Base-by-base conservation (phyloP, 2,888 invertebrate species). In the Zhuqinia jingwanae region DNA sequence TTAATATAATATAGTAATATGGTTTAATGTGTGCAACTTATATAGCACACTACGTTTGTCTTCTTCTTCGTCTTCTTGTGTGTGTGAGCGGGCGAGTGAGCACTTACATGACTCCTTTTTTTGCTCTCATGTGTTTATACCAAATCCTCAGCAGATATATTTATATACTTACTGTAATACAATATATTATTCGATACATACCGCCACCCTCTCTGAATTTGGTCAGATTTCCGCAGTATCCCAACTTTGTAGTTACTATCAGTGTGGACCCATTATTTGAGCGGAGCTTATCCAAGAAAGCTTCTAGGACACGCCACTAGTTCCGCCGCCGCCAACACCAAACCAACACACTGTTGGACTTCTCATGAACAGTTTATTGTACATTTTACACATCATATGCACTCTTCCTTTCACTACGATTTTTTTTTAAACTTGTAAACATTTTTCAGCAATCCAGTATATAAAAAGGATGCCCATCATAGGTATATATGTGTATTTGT, bases 201-300 rank as follows among this genome's bases (percentile, higher is more conserved):
- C 36, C n/a, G 36, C 3, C 8, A 73, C 22, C 58, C 58, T 8
- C 36, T 36, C 68, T 45, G 58, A 84, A 75, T 84, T 76, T 76
- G 84, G 84, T 84, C 84, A 78, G 78, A 84, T 77, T 84, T 78
- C 58, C 70, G 53, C 47, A 76, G 25, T 84, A 84, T 68, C 56
- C 65, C 30, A 73, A 80, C 60, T 73, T 36, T 80, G 60, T 80
- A 50, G 47, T 22, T 42, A 45, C 45, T 70, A 60, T 82, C 75
- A 47, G 60, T 60, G 11, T 36, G 22, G 58, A 22, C 30, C 65
- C 56, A 68, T 83, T 77, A 76, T 47, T 2, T 68, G 56, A 76
- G 76, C 63, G 65, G 6, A 17, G 83, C 73, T 81, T 81, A 81
- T 81, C 81, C 73, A 68, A 45, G 42, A 50, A 65, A 20, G 25